Evolutionary conservation across 2,113 vertebrate genomes (phyloP).

Genomic region (Centrocercus urophasianus): DNA sequence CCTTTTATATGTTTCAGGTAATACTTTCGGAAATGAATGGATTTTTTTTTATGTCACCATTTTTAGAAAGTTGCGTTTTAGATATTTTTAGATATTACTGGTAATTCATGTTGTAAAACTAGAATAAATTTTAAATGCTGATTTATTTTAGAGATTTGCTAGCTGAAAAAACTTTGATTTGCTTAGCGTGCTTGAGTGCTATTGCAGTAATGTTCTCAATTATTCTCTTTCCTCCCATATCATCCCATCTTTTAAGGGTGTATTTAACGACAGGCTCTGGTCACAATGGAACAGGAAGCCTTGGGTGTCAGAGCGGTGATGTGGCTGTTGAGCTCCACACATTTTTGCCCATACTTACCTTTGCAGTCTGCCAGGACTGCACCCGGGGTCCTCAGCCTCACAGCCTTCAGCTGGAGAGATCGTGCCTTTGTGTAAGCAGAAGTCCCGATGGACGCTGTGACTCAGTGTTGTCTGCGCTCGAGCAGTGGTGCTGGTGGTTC

Average conservation of each 20-base stretch:
- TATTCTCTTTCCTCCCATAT: background rate
- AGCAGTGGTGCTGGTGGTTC: background rate
- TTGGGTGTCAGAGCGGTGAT: too few species aligned
- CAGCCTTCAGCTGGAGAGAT: background rate
- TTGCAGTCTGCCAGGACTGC: background rate
- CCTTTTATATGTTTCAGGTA: slow-evolving; percentile 85
- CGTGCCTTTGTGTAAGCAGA: background rate
- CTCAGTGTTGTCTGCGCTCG: background rate
- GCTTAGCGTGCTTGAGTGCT: background rate
- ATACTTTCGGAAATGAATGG: background rate
- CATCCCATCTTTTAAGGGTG: background rate
- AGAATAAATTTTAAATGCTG: background rate
- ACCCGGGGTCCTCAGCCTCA: background rate
- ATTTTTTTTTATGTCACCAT: background rate
- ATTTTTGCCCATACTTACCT: background rate
- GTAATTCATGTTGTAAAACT: background rate
- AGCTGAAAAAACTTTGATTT: background rate
- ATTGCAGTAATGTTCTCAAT: background rate
- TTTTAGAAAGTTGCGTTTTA: background rate
- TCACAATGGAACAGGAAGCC: background rate
- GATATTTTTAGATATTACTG: background rate
- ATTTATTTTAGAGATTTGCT: background rate
- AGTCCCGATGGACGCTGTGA: background rate
- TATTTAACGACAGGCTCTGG: background rate
- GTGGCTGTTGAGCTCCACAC: background rate